Base-by-base conservation (phyloP, 2,888 invertebrate genomes). In the Sicus ferrugineus region DNA sequence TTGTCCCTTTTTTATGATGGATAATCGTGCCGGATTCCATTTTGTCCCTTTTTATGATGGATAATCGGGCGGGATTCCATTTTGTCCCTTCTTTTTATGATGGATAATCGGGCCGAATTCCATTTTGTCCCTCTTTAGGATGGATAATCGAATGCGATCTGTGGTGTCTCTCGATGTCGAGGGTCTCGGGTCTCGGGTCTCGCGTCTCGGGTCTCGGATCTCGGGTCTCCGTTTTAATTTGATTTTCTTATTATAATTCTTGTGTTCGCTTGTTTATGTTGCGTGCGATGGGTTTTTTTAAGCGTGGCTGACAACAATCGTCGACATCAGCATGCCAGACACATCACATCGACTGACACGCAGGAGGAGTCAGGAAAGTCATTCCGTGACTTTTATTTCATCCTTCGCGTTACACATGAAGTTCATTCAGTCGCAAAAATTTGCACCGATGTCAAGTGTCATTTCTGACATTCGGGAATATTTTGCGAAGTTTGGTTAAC, bases 401-500 rank as follows among this genome's bases (percentile, higher is more conserved):
- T 48, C 31, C 50, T 46, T 9, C n/a, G 16, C 46, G 16, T 21
- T 48, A 11, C 21, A 26, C 64, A 21, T 52, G 48, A 58, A 31
- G 31, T 59, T 67, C 58, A 67, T 48, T 67, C 59, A 48, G 34
- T 67, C 46, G 16, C 58, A 59, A 59, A 48, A 67, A 67, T 61
- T 34, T 23, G 48, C 31, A 67, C 21, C 16, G 67, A 28, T 67
- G 67, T 31, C 59, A 67, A 48, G 58, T 67, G 11, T 21, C 14
- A 5, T 61, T 61, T 21, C 42, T n/a, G 23, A 4, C 61, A 46
- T 28, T 52, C 63, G 11, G 2, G 23, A 34, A 38, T 38, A 38
- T 6, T 9, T 38, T 38, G 6, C 38, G 11, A 38, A 38, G 38
- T 11, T 38, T 38, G 38, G 38, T 6, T 11, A 11, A 38, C 7